phyloP scores from a whole-genome alignment of 2,113 vertebrate species.

The Varanus komodoensis region DNA sequence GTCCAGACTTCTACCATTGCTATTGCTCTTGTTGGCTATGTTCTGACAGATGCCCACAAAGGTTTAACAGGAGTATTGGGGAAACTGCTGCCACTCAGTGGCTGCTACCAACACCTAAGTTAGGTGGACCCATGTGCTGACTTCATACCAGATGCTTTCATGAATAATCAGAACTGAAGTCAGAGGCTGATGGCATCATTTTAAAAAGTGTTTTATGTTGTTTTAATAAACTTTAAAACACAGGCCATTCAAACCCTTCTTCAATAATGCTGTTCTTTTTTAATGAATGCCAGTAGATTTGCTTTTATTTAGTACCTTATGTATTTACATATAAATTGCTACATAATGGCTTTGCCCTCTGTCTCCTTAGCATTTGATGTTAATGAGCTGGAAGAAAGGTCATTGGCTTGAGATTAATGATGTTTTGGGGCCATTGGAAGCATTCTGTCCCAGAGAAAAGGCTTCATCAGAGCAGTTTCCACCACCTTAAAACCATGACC shows the following conservation, averaged over 20 bases:
- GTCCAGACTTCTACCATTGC: too few species aligned
- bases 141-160: neutral
- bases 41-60: neutral
- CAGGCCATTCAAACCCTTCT: slow-evolving; percentile 19
- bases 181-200: fast-evolving
- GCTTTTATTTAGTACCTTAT: slow-evolving; percentile 64
- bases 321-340: slow-evolving; percentile 84
- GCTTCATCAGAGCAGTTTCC: neutral
- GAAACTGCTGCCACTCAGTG: neutral
- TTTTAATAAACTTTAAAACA: slow-evolving; percentile 4
- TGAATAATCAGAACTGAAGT: neutral
- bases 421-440: slow-evolving; percentile 30
- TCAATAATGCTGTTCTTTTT: slow-evolving; percentile 33
- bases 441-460: neutral
- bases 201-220: slow-evolving; percentile 5
- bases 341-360: slow-evolving; percentile 74
- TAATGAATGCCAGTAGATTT: slow-evolving; percentile 51
- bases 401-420: slow-evolving; percentile 49
- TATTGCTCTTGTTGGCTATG: neutral
- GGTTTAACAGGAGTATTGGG: neutral
- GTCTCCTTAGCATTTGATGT: slow-evolving; percentile 67
- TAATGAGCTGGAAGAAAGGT: slow-evolving; percentile 75
- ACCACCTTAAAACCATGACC: neutral
- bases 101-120: neutral
- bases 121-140: neutral